Evolutionary conservation across 2,797 vertebrate genomes (phyloP).

Genomic region (Tokudaia tokunoshimensis): DNA sequence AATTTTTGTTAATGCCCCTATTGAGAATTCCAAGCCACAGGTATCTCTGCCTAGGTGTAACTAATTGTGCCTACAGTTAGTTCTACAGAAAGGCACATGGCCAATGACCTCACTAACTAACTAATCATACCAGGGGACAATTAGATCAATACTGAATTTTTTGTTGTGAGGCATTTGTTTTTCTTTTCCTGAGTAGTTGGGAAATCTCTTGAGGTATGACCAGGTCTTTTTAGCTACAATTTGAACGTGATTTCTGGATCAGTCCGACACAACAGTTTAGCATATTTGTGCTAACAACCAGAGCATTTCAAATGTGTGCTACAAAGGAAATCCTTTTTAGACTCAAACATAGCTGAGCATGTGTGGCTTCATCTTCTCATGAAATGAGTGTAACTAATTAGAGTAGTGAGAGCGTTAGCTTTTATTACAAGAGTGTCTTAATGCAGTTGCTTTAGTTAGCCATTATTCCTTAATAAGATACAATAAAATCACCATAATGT

Average conservation of each 20-base stretch:
- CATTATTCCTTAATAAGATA: slow-evolving; percentile 70
- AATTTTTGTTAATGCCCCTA: neutral
- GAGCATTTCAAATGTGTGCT: neutral
- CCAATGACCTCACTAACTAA: neutral
- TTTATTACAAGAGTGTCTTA: slow-evolving; percentile 75
- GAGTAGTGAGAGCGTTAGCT: slow-evolving; percentile 60
- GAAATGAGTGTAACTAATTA: slow-evolving; percentile 79
- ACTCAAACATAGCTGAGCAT: slow-evolving; percentile 16
- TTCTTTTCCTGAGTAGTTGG: neutral
- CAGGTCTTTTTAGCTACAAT: neutral
- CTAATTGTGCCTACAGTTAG: slow-evolving; percentile 32
- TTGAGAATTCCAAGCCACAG: neutral
- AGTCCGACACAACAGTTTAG: neutral
- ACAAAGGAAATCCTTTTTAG: neutral
- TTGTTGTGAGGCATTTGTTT: neutral
- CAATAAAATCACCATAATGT: slow-evolving; percentile 73
- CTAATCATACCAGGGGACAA: neutral
- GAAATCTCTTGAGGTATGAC: neutral
- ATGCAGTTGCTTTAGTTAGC: slow-evolving; percentile 70
- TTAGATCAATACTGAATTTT: neutral
- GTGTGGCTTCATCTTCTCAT: slow-evolving; percentile 31
- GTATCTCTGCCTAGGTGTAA: neutral
- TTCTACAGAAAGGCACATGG: neutral
- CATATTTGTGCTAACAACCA: neutral
- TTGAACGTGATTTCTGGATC: neutral